These are phyloP conservation scores for Myathropa florea DNA, from an alignment of 2,888 invertebrate genomes.

Conservation along the genomic window DNA sequence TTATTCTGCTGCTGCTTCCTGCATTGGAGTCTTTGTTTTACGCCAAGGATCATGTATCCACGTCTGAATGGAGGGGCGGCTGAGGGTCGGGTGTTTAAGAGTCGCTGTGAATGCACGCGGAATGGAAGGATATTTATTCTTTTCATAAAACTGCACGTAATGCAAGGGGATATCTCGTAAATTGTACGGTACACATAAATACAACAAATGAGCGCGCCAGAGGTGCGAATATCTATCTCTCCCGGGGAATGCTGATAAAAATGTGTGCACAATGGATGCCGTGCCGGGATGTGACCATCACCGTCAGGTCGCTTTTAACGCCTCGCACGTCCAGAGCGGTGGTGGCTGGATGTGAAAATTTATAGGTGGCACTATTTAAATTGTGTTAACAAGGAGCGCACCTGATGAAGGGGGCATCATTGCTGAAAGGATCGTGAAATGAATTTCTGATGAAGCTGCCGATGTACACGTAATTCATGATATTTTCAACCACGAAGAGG, in stretches of 20 bases:
- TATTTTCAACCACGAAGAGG: neutral
- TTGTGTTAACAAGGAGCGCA: neutral
- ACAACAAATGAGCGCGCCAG: constrained; percentile 20
- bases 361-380: constrained; percentile 13
- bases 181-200: constrained; percentile 41
- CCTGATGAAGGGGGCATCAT: neutral
- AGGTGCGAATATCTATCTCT: constrained; percentile 25
- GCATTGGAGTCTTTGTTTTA: neutral
- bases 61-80: neutral
- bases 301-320: neutral
- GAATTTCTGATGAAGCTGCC: neutral
- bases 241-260: constrained; percentile 11
- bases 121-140: constrained; percentile 49
- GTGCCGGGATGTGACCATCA: constrained; percentile 2
- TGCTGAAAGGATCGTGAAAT: neutral
- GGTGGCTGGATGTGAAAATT: constrained; percentile 3
- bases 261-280: constrained; percentile 1
- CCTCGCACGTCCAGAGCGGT: constrained; percentile 5
- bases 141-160: constrained; percentile 57
- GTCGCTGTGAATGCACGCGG: constrained; percentile 9
- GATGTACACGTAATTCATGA: neutral
- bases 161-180: constrained; percentile 40
- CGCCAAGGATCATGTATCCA: constrained; percentile 25
- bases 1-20: neutral
- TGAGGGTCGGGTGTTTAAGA: neutral